Evolutionary conservation across 2,888 invertebrate species (phyloP).

Genomic region (Microplitis deprimator): DNA sequence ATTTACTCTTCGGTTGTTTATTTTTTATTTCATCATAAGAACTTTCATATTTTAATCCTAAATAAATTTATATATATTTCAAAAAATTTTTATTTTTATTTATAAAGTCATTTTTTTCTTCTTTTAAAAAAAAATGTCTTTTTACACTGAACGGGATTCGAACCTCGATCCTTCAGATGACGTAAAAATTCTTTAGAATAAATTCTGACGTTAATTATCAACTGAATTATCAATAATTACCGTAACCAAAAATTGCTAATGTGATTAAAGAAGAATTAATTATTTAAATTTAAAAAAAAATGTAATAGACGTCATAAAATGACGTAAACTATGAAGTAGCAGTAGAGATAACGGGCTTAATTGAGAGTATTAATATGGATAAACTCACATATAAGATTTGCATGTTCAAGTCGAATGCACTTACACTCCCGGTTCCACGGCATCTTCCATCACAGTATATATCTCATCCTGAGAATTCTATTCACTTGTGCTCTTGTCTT

Average conservation of each 20-base stretch:
- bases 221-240: too few species aligned
- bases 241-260: too few species aligned
- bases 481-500: conserved; percentile 10
- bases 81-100: too few species aligned
- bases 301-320: background rate
- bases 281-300: background rate
- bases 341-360: conserved; percentile 49
- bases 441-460: too few species aligned
- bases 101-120: too few species aligned
- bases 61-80: too few species aligned
- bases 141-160: background rate
- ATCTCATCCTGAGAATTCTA: background rate
- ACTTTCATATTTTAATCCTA: too few species aligned
- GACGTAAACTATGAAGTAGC: conserved; percentile 41
- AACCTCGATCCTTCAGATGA: background rate
- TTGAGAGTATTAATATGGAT: conserved; percentile 57
- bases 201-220: background rate
- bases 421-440: background rate
- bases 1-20: background rate
- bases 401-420: conserved; percentile 30
- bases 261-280: background rate
- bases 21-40: background rate
- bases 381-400: conserved; percentile 46
- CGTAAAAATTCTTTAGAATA: background rate
- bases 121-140: background rate